Conservation (phyloP, 2,888 invertebrate genomes). For the Cephus rjabovi region DNA sequence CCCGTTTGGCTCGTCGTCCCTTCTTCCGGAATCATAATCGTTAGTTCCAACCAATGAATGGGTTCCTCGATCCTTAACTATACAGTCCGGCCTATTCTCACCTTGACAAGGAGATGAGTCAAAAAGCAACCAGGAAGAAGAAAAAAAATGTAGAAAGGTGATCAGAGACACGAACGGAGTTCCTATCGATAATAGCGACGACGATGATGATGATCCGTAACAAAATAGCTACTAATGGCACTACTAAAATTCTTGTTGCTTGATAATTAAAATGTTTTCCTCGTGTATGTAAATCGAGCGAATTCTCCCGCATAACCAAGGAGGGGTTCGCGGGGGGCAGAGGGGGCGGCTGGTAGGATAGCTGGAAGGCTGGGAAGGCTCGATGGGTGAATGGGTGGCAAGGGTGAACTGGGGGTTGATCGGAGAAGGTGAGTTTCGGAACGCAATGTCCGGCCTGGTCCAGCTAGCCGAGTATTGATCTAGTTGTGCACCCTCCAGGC, state of each 20-base stretch:
- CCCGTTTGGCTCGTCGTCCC: conserved; percentile 35
- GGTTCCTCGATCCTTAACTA: background rate
- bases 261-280: conserved; percentile 36
- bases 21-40: conserved; percentile 41
- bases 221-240: background rate
- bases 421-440: conserved; percentile 57
- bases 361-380: conserved; percentile 27
- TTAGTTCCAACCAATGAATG: conserved; percentile 21
- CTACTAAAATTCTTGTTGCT: background rate
- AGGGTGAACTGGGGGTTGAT: conserved; percentile 19
- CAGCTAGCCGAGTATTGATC: conserved; percentile 66
- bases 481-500: conserved; percentile 49
- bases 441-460: conserved; percentile 66
- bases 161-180: background rate
- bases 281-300: conserved; percentile 33
- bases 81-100: conserved; percentile 15
- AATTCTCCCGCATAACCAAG: background rate
- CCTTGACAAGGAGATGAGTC: conserved; percentile 1
- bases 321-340: background rate
- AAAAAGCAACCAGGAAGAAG: background rate
- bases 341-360: conserved; percentile 16
- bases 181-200: background rate
- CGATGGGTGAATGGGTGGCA: conserved; percentile 20
- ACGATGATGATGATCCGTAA: background rate
- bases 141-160: conserved; percentile 5